These are phyloP conservation scores for Drosophila neotestacea DNA, from an alignment of 2,888 invertebrate genomes.

Conservation along the genomic window DNA sequence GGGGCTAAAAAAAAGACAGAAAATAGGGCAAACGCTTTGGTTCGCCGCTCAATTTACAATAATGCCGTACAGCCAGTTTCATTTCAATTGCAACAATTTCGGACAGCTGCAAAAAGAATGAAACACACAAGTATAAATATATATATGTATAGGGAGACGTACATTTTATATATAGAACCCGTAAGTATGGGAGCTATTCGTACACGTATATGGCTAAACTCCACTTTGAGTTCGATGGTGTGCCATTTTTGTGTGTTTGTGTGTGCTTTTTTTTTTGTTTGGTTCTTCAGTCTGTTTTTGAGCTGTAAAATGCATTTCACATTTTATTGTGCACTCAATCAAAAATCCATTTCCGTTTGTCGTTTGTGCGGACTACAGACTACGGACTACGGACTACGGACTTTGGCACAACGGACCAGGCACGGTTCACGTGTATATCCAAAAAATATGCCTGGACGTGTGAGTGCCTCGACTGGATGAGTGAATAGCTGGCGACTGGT, in stretches of 20 bases:
- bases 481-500: conserved; percentile 25
- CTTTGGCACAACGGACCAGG: conserved; percentile 6
- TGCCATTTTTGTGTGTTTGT: conserved; percentile 34
- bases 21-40: conserved; percentile 40
- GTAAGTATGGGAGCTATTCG: conserved; percentile 20
- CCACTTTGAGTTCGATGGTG: conserved; percentile 37
- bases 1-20: too few relatives aligned
- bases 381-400: not conserved
- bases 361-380: conserved; percentile 48
- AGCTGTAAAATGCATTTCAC: conserved; percentile 77
- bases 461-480: conserved; percentile 32
- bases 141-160: conserved; percentile 23
- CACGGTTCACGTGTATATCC: conserved; percentile 39
- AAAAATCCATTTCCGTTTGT: conserved; percentile 79
- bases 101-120: conserved; percentile 28
- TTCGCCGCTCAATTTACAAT: conserved; percentile 62
- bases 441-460: conserved; percentile 48
- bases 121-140: conserved; percentile 28
- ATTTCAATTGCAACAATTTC: conserved; percentile 66
- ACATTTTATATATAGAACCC: conserved; percentile 22
- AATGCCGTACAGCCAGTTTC: conserved; percentile 56
- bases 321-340: conserved; percentile 80
- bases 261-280: conserved; percentile 22
- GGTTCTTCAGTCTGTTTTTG: conserved; percentile 47
- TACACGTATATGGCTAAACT: conserved; percentile 50